These are phyloP conservation scores for Ennomos fuscantarius DNA, from an alignment of 2,888 invertebrate species.

Conservation along the genomic window DNA sequence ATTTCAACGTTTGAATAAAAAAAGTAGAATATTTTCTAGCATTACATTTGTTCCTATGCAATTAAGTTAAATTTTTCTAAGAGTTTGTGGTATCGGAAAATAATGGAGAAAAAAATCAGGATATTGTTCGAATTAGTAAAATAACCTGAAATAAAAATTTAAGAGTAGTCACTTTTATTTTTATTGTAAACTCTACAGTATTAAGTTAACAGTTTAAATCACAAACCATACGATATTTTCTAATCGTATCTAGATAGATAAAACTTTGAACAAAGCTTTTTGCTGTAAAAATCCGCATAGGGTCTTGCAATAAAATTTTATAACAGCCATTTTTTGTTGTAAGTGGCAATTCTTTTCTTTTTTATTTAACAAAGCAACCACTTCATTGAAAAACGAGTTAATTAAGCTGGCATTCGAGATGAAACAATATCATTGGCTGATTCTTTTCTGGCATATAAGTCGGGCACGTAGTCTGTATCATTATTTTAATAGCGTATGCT, in stretches of 20 bases:
- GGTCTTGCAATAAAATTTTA: slow-evolving; percentile 30
- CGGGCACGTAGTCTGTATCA: slow-evolving; percentile 47
- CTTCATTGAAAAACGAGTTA: slow-evolving; percentile 45
- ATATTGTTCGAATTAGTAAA: too few relatives aligned
- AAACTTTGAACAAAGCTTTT: background rate
- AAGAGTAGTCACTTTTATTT: too few relatives aligned
- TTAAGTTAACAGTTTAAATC: too few relatives aligned
- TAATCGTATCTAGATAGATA: background rate
- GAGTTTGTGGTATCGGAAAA: too few relatives aligned
- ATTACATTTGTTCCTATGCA: too few relatives aligned
- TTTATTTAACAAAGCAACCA: slow-evolving; percentile 43
- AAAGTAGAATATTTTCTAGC: too few relatives aligned
- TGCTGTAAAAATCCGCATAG: slow-evolving; percentile 6
- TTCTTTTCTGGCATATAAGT: slow-evolving; percentile 43
- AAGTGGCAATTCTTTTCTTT: slow-evolving; percentile 15
- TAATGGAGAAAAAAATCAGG: too few relatives aligned
- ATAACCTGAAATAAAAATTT: too few relatives aligned
- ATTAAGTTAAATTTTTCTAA: too few relatives aligned
- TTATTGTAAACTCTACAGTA: too few relatives aligned
- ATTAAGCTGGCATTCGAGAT: slow-evolving; percentile 45
- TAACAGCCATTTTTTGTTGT: slow-evolving; percentile 16
- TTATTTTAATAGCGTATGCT: slow-evolving; percentile 49
- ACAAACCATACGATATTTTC: too few relatives aligned
- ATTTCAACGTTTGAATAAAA: too few relatives aligned
- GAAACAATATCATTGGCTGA: slow-evolving; percentile 38